Base-by-base conservation (phyloP, 2,888 invertebrate genomes). In the Nezara viridula region DNA sequence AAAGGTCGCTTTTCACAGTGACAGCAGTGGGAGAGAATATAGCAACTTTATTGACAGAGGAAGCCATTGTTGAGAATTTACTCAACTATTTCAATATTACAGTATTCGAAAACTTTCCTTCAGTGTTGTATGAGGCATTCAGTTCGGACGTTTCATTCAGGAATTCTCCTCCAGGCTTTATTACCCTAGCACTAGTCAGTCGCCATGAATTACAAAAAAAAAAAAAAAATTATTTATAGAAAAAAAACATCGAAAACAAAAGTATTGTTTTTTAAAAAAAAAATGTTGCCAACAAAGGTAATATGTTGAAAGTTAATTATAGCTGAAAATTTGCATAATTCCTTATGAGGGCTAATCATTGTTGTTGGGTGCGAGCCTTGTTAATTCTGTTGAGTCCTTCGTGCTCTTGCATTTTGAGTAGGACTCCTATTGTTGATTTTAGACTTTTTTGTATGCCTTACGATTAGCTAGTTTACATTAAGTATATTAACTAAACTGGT, bases 71-170 rank as follows among this genome's bases (percentile, higher is more conserved):
- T 19, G 66, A 21, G 66, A 73, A 19, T 73, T 73, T 37, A 73
- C 7, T 73, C 16, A 73, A 73, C 66, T 73, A 73, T 73, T 73
- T 73, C 66, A 73, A 73, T 73, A 73, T 37, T 73, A 73, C 37
- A 19, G 32, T 73, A 73, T 73, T 37, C 19, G 37, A 21, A 73
- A 73, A 73, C 32, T 73, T 73, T 73, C 32, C 66, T 73, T 37
- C 32, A 73, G 16, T 32, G 27, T 32, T 27, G 37, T 37, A 19
- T 73, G 32, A 37, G 14, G 32, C 66, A 73, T 73, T 73, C 6
- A 73, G 37, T 73, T 73, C 19, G 66, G 66, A 73, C 19, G 32
- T 60, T 21, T 37, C 32, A 73, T 73, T 37, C 32, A 27, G 32
- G 19, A 37, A 37, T 37, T 73, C 66, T 73, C 19, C 14, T 37